Evolutionary conservation across 2,888 invertebrate genomes (phyloP), one percentile per base, ranked within the genome.

Genomic region (Byasa hedistus): DNA sequence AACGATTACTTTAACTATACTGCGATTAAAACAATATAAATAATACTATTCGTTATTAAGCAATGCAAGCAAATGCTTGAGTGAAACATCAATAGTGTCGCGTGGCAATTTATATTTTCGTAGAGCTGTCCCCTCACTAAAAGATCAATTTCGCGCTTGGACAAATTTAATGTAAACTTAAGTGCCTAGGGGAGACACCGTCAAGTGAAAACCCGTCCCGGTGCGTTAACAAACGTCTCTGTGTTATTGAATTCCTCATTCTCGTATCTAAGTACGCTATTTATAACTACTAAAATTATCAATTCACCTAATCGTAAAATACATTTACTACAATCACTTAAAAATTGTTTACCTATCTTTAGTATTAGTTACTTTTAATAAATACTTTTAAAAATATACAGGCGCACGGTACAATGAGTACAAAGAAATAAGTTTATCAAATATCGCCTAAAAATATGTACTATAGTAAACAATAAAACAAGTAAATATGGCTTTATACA

Each of bases 121-220:
- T 80, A 84, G 83, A 83, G 82, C 79, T 83, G 59, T 77, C 84
- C 84, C 87, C 86, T 85, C 82, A 86, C 87, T 88, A 87, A 89
- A 87, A 91, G 91, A 91, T 91, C 89, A 91, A 91, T 91, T 91
- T 91, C 90, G 85, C 91, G 91, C 89, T 87, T 87, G 87, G 88
- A 85, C 88, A 86, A 86, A 79, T 85, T 88, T 89, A 89, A 90
- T 89, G 91, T 89, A 89, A 89, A 87, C 89, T 89, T 87, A 87
- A 89, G 86, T 86, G 89, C 84, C 82, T 83, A 76, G 87, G 89
- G 91, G 80, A 79, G 78, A 74, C 73, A 74, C 80, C 86, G 66
- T 44, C 66, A 85, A 87, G 88, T 87, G 87, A 86, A 86, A 87
- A 81, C 81, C 80, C 80, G 78, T 77, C 82, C 80, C 79, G 83